phyloP scores from a whole-genome alignment of 2,797 vertebrate species.

The Clarias pachynema region DNA sequence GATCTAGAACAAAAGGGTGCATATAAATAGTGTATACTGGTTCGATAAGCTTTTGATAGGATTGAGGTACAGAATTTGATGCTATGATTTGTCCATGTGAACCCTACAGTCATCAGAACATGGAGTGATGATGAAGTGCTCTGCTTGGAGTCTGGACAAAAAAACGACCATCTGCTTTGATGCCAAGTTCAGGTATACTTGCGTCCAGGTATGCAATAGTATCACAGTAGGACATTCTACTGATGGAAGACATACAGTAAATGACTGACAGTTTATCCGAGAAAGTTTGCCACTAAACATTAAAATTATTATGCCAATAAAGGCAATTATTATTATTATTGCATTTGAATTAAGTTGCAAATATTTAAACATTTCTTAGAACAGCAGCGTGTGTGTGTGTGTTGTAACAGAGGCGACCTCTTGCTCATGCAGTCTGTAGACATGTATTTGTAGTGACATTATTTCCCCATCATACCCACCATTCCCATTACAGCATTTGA shows the following conservation, averaged over 20 bases:
- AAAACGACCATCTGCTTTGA: not conserved
- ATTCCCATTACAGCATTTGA: not conserved
- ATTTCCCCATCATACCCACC: not conserved
- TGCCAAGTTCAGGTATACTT: not conserved
- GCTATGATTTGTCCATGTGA: not conserved
- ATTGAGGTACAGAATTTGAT: not conserved
- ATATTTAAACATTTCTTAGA: not conserved
- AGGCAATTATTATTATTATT: not conserved
- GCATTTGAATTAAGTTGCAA: not conserved
- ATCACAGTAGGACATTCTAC: not conserved
- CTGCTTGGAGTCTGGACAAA: not conserved
- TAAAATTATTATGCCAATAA: not conserved
- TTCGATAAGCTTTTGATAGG: not conserved
- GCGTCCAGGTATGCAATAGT: not conserved
- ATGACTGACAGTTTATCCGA: not conserved
- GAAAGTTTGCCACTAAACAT: not conserved
- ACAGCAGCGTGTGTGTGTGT: slow-evolving; percentile 4
- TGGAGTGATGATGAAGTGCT: not conserved
- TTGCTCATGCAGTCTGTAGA: slow-evolving; percentile 9
- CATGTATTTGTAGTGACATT: slow-evolving; percentile 28
- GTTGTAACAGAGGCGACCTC: slow-evolving; percentile 15
- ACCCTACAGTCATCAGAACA: not conserved
- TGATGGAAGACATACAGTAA: not conserved
- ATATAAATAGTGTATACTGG: not conserved
- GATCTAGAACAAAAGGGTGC: not conserved